These are phyloP conservation scores for Ruditapes philippinarum DNA, from an alignment of 1,140 invertebrate genomes.

Conservation along the genomic window DNA sequence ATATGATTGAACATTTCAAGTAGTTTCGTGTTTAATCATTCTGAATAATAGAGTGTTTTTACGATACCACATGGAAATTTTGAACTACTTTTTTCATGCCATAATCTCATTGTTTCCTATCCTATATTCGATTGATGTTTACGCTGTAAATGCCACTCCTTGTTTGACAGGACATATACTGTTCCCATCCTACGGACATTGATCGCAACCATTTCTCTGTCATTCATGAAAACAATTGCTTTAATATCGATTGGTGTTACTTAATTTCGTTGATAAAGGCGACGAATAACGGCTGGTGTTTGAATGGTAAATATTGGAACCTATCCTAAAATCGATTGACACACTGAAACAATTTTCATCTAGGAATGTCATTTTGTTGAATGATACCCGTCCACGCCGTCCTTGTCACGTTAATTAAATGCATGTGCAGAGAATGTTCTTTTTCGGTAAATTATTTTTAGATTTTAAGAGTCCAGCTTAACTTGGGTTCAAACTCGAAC, in stretches of 20 bases:
- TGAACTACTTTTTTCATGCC: no score
- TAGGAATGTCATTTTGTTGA: not conserved
- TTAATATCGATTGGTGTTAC: conserved; percentile 23
- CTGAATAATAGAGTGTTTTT: no score
- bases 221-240: conserved; percentile 38
- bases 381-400: not conserved
- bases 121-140: no score
- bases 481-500: no score
- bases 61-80: no score
- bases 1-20: no score
- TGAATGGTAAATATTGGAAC: conserved; percentile 1
- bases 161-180: not conserved
- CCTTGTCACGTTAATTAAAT: no score
- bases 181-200: not conserved
- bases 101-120: no score
- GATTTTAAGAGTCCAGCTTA: no score
- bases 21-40: no score
- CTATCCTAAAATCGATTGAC: conserved; percentile 11
- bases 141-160: not conserved
- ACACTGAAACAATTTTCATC: not conserved
- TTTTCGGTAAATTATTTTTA: no score
- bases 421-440: no score
- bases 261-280: conserved; percentile 33
- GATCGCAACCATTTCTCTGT: not conserved
- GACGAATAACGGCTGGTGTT: not conserved